These are phyloP conservation scores for Ectobius pallidus DNA, from an alignment of 2,888 invertebrate genomes.

Conservation along the genomic window DNA sequence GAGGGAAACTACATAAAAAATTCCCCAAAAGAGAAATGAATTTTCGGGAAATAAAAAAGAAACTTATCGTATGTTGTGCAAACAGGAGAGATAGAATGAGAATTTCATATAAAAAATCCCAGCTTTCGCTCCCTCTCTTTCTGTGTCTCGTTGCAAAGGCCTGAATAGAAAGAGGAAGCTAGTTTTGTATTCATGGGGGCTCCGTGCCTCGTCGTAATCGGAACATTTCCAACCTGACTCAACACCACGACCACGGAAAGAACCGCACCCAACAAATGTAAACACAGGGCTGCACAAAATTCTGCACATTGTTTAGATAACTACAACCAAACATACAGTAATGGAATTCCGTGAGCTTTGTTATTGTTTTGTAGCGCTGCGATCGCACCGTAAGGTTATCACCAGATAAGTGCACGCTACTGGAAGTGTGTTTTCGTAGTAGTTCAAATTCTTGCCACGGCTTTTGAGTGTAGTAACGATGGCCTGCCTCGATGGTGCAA, in stretches of 20 bases:
- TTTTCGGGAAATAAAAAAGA: slow-evolving; percentile 28
- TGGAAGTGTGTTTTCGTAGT: no score
- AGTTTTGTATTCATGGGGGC: slow-evolving; percentile 38
- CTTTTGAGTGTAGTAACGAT: no score
- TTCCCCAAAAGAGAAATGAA: slow-evolving; percentile 28
- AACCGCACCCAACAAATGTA: not conserved
- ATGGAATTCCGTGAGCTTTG: no score
- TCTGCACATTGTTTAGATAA: no score
- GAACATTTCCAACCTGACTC: slow-evolving; percentile 3
- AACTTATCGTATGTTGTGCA: slow-evolving; percentile 27
- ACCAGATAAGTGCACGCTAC: no score
- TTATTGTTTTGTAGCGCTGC: no score
- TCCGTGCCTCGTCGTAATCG: slow-evolving; percentile 38
- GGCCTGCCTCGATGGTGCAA: no score
- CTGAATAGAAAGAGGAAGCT: slow-evolving; percentile 26
- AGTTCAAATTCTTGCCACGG: no score
- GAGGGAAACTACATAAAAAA: slow-evolving; percentile 3
- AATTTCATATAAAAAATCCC: slow-evolving; percentile 20
- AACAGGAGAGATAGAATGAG: slow-evolving; percentile 27
- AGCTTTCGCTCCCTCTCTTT: slow-evolving; percentile 2
- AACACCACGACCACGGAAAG: not conserved
- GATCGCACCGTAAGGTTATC: no score
- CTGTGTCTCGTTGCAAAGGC: slow-evolving; percentile 10
- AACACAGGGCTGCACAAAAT: not conserved
- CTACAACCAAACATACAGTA: no score